Evolutionary conservation across 2,888 invertebrate genomes (phyloP).

Genomic region (Poecilobothrus nobilitatus): DNA sequence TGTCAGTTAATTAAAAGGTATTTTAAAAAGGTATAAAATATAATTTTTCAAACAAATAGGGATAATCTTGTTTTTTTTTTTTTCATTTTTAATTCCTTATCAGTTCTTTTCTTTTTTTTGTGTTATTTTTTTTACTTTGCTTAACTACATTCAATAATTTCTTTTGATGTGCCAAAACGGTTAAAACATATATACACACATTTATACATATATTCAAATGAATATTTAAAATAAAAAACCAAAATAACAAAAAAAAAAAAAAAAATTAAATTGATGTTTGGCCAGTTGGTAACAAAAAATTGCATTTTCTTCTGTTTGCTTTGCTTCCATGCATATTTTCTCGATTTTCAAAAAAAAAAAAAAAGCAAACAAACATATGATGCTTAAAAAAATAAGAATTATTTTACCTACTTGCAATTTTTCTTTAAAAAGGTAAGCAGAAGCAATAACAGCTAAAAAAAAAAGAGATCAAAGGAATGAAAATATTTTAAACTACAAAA

Average conservation of each 20-base stretch:
- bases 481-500: no score
- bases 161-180: not conserved
- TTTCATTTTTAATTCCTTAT: not conserved
- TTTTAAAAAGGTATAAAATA: no score
- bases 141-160: not conserved
- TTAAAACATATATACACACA: not conserved
- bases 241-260: not conserved
- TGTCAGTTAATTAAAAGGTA: not conserved
- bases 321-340: no score
- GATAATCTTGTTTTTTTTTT: not conserved
- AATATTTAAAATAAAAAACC: not conserved
- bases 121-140: not conserved
- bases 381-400: no score
- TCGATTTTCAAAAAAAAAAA: no score
- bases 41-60: not conserved
- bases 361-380: no score
- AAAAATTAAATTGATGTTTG: not conserved
- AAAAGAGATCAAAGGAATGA: no score
- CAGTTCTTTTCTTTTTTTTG: not conserved
- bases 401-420: no score
- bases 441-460: no score
- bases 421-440: no score
- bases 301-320: not conserved
- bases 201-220: no score
- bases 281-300: conserved; percentile 4